Base-by-base conservation (phyloP, 2,888 invertebrate species). In the Standfussiana lucernea region DNA sequence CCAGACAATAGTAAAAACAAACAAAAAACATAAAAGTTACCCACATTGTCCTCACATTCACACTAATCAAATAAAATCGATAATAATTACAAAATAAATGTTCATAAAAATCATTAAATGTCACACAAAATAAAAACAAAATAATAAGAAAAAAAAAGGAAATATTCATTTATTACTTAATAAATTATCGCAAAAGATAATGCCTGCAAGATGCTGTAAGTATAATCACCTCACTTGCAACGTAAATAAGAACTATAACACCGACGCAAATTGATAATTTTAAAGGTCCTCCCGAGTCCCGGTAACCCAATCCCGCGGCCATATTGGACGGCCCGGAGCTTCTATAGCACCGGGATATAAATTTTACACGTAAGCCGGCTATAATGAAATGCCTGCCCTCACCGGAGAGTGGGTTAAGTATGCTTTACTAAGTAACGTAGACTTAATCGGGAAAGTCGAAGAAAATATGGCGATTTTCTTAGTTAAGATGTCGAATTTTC, bases 361-460 rank as follows among this genome's bases (percentile, higher is more conserved):
- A 82, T 88, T 86, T 86, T 75, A 76, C 77, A 77, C 73, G 72
- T 83, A 86, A 89, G 88, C 84, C 72, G 2, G 37, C 67, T 71
- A 66, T 86, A 89, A 89, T 82, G 75, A 86, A 84, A 86, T 79
- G 79, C 72, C 77, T 66, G n/a, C 56, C 65, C 13, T 21, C 62
- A 71, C 77, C 68, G 75, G 37, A 4, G 72, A 85, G 85, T 64
- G 86, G 83, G 86, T 83, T 85, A 83, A 80, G 56, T 72, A 47
- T 70, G n/a, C n/a, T n/a, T n/a, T n/a, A 10, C 64, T 45, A 45
- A 77, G 74, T 85, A 66, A 84, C 42, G 47, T 24, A 0, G 53
- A 75, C 67, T 69, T 72, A 83, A 77, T 71, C 73, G 59, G 59
- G 42, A 32, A 32, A 50, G n/a, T 42, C 11, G 32, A 13, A 65